phyloP scores from a whole-genome alignment of 2,113 vertebrate genomes.

The Hyla sarda region DNA sequence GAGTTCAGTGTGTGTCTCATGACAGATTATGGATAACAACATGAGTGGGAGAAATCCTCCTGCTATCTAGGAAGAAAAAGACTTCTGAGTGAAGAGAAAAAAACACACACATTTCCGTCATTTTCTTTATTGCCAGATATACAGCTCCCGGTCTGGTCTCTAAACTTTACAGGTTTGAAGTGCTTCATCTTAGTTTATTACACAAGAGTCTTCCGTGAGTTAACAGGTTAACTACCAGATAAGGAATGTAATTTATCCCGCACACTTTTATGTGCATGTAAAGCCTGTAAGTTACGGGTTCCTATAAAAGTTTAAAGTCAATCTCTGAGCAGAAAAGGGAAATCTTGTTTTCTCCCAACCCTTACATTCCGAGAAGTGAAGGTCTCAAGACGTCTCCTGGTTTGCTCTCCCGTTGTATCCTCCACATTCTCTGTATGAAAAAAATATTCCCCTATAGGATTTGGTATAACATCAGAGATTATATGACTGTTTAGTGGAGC shows the following conservation, averaged over 20 bases:
- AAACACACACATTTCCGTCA: not conserved
- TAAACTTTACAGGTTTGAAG: not conserved
- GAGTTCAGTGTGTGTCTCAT: not conserved
- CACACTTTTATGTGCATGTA: constrained; percentile 9
- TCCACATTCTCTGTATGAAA: not conserved
- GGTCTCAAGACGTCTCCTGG: not conserved
- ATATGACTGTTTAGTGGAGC: too few relatives aligned
- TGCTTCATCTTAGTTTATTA: constrained; percentile 12
- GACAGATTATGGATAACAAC: constrained; percentile 37
- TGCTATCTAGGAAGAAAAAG: constrained; percentile 24
- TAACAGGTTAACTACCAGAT: constrained; percentile 15
- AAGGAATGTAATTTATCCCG: constrained; percentile 8
- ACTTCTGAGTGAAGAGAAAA: constrained; percentile 18
- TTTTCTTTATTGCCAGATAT: not conserved
- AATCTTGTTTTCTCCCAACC: not conserved
- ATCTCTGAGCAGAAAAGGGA: not conserved
- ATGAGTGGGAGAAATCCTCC: constrained; percentile 47
- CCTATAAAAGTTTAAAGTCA: not conserved
- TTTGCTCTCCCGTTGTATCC: not conserved
- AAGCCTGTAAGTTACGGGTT: not conserved
- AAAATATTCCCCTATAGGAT: not conserved
- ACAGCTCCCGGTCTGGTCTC: not conserved
- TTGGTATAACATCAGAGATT: too few relatives aligned
- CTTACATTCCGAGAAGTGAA: not conserved
- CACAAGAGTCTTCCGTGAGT: not conserved